Percentiles rank a stretch among this genome's conserved stretches.
Conservation (phyloP, 1,140 invertebrate genomes). For the Notospermus geniculatus region DNA sequence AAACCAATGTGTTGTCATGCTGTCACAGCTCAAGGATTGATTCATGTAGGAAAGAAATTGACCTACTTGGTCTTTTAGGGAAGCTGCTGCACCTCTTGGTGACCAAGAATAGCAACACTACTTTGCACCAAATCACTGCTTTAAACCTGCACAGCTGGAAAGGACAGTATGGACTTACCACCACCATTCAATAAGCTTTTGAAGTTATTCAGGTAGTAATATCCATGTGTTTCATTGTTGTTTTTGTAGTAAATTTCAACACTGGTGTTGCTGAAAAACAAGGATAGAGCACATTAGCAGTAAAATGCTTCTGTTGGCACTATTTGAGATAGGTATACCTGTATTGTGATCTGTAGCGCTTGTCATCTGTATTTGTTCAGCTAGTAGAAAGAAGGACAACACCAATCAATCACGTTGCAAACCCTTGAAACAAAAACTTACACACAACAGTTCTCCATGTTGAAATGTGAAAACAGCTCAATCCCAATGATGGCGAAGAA, state of each 20-base stretch:
- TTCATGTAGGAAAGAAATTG: too few species aligned
- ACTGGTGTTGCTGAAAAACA: conserved; percentile 69
- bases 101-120: too few species aligned
- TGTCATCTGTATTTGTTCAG: background rate
- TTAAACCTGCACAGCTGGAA: too few species aligned
- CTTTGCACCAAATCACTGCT: too few species aligned
- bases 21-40: too few species aligned
- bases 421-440: conserved; percentile 56
- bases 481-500: conserved; percentile 90
- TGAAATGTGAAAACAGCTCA: conserved; percentile 77
- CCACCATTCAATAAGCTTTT: conserved; percentile 59
- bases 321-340: too few species aligned
- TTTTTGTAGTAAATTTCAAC: conserved; percentile 82
- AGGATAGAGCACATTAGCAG: background rate
- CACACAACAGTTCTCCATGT: conserved; percentile 82
- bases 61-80: too few species aligned
- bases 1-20: too few species aligned
- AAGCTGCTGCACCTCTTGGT: too few species aligned
- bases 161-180: conserved; percentile 38
- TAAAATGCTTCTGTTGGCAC: background rate
- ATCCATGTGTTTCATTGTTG: conserved; percentile 69
- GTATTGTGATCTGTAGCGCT: background rate
- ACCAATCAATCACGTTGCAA: background rate
- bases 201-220: conserved; percentile 88
- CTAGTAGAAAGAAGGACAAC: conserved; percentile 3